Evolutionary conservation across 2,113 vertebrate genomes (phyloP), one percentile per base, ranked within the genome.

Genomic region (Lutjanus erythropterus): DNA sequence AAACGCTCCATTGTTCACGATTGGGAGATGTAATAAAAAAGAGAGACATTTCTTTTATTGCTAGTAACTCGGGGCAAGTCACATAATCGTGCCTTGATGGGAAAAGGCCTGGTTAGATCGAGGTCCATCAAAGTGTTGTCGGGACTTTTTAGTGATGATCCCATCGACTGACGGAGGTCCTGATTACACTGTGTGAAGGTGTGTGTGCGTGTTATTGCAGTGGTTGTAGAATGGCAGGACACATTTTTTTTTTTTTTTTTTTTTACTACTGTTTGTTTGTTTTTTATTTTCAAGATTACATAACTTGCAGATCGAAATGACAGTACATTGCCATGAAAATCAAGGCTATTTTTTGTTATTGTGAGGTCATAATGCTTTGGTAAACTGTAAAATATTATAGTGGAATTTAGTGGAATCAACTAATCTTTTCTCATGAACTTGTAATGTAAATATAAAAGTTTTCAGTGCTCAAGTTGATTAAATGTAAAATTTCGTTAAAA

Each of bases 11-110:
- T 97, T 97, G 97, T 98, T 98, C 98, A 97, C 96, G 95, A 96
- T 94, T 96, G 95, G 96, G 96, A 97, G 97, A 96, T 96, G 95
- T 96, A 98, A 97, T 97, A 97, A 97, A 97, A 96, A 95, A 96
- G 95, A 95, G 95, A 97, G 95, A 97, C 97, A 97, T 98, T 97
- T 97, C 96, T 97, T 97, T 97, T 95, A 94, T 93, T 94, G 96
- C 95, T 94, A 92, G 91, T 97, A 96, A 97, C 97, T 97, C 95
- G 95, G 95, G 96, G 96, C 96, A 91, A 96, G 96, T 94, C 95
- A 95, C 96, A 95, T 97, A 97, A 98, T 96, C 95, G 96, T 95
- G 94, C 93, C 95, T 96, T 95, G 96, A 96, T 95, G 96, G 96
- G 96, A 96, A 96, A 96, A 95, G 93, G 86, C 92, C 86, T 84